A percentile compares a stretch with the other conserved stretches of the same genome.
Evolutionary conservation across 2,888 invertebrate species (phyloP).

Genomic region (Metellina segmentata): DNA sequence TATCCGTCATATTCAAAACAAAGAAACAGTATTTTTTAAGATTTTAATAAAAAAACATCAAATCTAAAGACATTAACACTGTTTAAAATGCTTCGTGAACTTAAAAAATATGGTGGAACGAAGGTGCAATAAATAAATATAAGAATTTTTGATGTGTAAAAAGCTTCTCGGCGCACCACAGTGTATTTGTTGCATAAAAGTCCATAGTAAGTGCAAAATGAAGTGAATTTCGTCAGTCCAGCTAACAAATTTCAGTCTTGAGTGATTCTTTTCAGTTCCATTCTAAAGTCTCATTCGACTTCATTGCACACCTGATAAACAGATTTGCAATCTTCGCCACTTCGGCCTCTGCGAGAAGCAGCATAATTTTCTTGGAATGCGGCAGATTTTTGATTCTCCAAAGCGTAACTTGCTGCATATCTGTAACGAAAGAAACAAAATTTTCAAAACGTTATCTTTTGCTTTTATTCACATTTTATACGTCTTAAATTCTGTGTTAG

Average conservation of each 20-base stretch:
- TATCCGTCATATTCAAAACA: too few species aligned
- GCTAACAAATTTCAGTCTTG: constrained; percentile 58
- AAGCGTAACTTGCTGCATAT: constrained; percentile 91
- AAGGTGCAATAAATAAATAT: constrained; percentile 56
- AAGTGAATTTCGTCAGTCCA: constrained; percentile 58
- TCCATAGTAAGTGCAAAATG: constrained; percentile 27
- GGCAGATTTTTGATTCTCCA: constrained; percentile 88
- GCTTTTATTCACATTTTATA: too few species aligned
- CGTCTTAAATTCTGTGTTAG: too few species aligned
- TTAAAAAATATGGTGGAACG: constrained; percentile 34
- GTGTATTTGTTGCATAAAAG: background rate
- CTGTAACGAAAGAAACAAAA: constrained; percentile 82
- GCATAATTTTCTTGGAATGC: constrained; percentile 90
- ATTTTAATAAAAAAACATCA: constrained; percentile 31
- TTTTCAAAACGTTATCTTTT: too few species aligned
- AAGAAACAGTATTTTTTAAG: background rate
- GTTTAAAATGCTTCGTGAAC: constrained; percentile 22
- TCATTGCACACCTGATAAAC: constrained; percentile 93
- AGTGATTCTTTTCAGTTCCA: background rate
- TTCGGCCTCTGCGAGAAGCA: constrained; percentile 91
- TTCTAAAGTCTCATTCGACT: constrained; percentile 55
- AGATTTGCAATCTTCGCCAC: constrained; percentile 91
- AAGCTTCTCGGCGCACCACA: constrained; percentile 25
- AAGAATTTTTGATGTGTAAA: constrained; percentile 18
- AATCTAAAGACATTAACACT: constrained; percentile 18